Base-by-base conservation (phyloP, 2,888 invertebrate genomes). In the Mystacides longicornis region DNA sequence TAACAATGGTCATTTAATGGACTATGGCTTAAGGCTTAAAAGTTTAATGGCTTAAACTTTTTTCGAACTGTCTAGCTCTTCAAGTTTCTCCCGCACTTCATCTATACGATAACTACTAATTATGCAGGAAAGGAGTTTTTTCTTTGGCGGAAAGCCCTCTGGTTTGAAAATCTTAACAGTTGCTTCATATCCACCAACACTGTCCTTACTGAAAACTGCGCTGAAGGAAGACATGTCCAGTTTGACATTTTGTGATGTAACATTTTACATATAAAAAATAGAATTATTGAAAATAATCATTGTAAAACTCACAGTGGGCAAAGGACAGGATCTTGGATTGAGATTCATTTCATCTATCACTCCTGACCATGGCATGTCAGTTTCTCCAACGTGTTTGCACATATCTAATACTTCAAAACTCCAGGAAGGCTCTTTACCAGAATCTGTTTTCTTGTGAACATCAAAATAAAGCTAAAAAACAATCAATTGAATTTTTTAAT, bases 281-380 rank as follows among this genome's bases (percentile, higher is more conserved):
- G n/a, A n/a, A n/a, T n/a, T n/a, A n/a, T n/a, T n/a, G n/a, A n/a
- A n/a, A n/a, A n/a, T n/a, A n/a, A n/a, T n/a, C n/a, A n/a, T n/a
- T n/a, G n/a, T n/a, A n/a, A n/a, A n/a, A n/a, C 64, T 64, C 67
- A 75, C 75, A 58, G 55, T 56, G 7, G 60, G 55, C 20, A 75
- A 62, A 2, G 76, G 75, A 49, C 75, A 75, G 1, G 59, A 33
- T 0, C 60, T 62, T 1, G 69, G 62, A 5, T 71, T 67, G 14
- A 60, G 45, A 14, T 61, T 57, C 62, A 75, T 62, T 16, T 63
- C 62, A 9, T 67, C 43, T 1, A 69, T 22, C 1, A 73, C 2
- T 0, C 68, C 64, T 23, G 62, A 64, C 71, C 71, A 73, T 0
- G 74, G 73, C 0, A 70, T 64, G 9, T 70, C 67, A 0, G 64